Base-by-base conservation (phyloP, 92 coral and sea anemone genomes). In the Zoanthus solanderi region DNA sequence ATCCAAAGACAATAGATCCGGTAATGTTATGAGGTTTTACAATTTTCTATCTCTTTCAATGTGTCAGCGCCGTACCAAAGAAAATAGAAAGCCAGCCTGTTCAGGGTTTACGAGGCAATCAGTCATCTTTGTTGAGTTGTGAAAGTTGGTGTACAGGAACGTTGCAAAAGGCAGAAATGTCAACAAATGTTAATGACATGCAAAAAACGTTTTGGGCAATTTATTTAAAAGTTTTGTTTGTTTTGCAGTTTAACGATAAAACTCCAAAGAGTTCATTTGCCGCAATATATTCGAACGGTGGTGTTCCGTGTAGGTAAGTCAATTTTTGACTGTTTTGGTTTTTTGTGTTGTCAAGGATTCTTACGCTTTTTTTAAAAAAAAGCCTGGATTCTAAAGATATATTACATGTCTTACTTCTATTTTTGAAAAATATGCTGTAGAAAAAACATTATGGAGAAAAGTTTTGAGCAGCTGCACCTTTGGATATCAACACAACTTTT, bases 1-100 rank as follows among this genome's bases (percentile, higher is more conserved):
- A 96, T 78, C 98, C 98, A 45, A 96, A 96, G 71, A 96, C 98
- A 16, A 90, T 94, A 29, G 98, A 96, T 71, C 98, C 98, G 89
- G 98, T 96, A 78, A 90, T 93, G 31, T 31, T 37, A 58, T 34
- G 11, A 47, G 48, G 15, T 63, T 83, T 68, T 17, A 6, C 61
- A 4, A 37, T 6, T 10, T 52, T 71, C 0, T n/a, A n/a, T 9
- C 69, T 0, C 8, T 9, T 13, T n/a, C 10, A 84, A 31, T 28
- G 31, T 47, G 45, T 23, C 18, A n/a, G 13, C 7, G 11, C 14
- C 7, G 3, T 10, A 12, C 32, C 29, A 17, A 13, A 29, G 9
- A 32, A 58, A 34, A 67, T 37, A 32, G 31, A 3, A 9, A 4
- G 29, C 18, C 14, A 16, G 1, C 6, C 17, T 78, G n/a, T 56